phyloP scores from a whole-genome alignment of 1,140 invertebrate genomes.

The Hydropsyche tenuis region DNA sequence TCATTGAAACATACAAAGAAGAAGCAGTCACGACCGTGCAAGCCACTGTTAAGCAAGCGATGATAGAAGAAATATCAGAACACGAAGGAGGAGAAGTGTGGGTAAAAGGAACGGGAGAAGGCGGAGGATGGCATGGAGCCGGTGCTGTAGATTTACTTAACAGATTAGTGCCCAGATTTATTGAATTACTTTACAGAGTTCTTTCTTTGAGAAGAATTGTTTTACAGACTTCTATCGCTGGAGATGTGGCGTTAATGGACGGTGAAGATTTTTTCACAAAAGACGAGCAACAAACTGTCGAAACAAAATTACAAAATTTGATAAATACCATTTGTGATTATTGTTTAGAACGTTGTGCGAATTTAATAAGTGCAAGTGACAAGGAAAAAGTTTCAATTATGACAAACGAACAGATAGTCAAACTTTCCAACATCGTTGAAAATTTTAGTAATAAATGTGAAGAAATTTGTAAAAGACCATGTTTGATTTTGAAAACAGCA shows the following conservation, averaged over 20 bases:
- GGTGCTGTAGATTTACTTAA: constrained; percentile 63
- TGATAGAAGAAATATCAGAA: constrained; percentile 79
- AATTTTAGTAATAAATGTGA: constrained; percentile 79
- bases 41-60: constrained; percentile 86
- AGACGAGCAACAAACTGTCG: constrained; percentile 73
- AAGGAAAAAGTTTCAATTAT: constrained; percentile 70
- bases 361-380: constrained; percentile 79
- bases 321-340: constrained; percentile 85
- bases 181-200: constrained; percentile 36
- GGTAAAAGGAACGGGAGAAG: constrained; percentile 73
- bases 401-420: constrained; percentile 78
- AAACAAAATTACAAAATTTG: constrained; percentile 76
- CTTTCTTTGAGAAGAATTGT: constrained; percentile 41
- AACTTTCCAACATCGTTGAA: constrained; percentile 80
- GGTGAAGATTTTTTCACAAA: constrained; percentile 73
- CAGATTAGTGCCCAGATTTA: constrained; percentile 47
- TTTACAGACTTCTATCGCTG: constrained; percentile 46
- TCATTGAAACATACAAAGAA: constrained; percentile 87
- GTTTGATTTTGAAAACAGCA: constrained; percentile 80
- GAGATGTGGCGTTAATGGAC: constrained; percentile 64
- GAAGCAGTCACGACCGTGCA: constrained; percentile 90
- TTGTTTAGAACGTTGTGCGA: constrained; percentile 89
- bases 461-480: constrained; percentile 78
- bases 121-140: constrained; percentile 66
- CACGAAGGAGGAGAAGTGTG: constrained; percentile 68